Base-by-base conservation (phyloP, 2,113 vertebrate species). In the Mus spicilegus region DNA sequence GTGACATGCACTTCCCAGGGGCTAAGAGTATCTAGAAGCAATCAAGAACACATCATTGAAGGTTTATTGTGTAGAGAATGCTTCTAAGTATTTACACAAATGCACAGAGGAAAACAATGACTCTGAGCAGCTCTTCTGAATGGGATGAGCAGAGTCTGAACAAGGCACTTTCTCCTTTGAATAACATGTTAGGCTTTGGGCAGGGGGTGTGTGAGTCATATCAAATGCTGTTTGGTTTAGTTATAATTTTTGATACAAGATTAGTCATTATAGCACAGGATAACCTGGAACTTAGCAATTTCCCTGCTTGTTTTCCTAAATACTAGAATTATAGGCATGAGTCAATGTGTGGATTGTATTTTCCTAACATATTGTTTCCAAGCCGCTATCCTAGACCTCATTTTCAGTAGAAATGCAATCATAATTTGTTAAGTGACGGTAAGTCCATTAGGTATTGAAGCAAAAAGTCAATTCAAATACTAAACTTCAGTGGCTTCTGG, bases 381-480 rank as follows among this genome's bases (percentile, higher is more conserved):
- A 78, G 70, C 51, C 0, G 3, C 6, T 58, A 20, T 70, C 36
- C 9, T 19, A 56, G 16, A 81, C 73, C 88, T 90, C 19, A 20
- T 28, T 17, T 36, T 28, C 16, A 65, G 14, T 56, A 36, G 75
- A 81, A 22, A 10, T 63, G 10, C 13, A 85, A 63, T 54, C 58
- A 46, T 3, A 87, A 51, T 91, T 75, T 80, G 13, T 58, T 84
- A 88, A 91, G 39, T 94, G 54, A 67, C 73, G 39, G 8, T 54
- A 90, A 80, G 2, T 36, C 56, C 26, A 81, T n/a, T 65, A 36
- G 36, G 24, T 36, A 61, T 5, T 46, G 17, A 30, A 94, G 16
- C 42, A 94, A 81, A 96, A 91, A 63, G 24, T 87, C 39, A 89
- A 10, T 76, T 89, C 81, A 93, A 85, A 92, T 61, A 67, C 6